Evolutionary conservation across 2,113 vertebrate species (phyloP), one percentile per base, ranked within the genome.

Genomic region (Tachysurus vachellii): DNA sequence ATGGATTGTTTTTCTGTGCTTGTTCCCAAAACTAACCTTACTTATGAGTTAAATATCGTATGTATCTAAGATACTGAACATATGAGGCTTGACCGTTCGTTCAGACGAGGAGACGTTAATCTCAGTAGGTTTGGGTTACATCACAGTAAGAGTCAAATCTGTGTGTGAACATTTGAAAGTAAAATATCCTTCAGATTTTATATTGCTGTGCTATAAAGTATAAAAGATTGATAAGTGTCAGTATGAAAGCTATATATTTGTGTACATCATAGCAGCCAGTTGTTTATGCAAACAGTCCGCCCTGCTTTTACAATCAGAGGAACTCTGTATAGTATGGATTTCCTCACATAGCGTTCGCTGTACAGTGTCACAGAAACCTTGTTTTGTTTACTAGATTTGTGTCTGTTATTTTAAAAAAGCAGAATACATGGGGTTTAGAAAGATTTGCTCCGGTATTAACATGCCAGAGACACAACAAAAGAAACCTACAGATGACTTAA

Each of bases 261-360:
- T 66, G 59, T 66, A 44, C 26, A 64, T 62, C 42, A 64, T 47
- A 44, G 16, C 2, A 75, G 23, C 23, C 4, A 14, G 53, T 36
- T 66, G 56, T 85, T 68, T 80, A 31, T 42, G 19, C 75, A 66
- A 80, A 56, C 44, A 86, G 42, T 66, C 14, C n/a, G 26, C 61
- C 59, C 75, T 79, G 75, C 44, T 85, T 28, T 79, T 85, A 85
- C 42, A 64, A 50, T 42, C 47, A 42, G 31, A 79, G 59, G 73
- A 79, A 85, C 56, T 73, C 70, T 9, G 13, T 31, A 73, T 9
- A 53, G 56, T 62, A 0, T 47, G 0, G n/a, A 10, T 77, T 77
- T 76, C 16, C 71, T 64, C 42, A 61, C 21, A 36, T 17, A 54
- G n/a, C 64, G 61, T 57, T 59, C 42, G 21, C 57, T 85, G 54